phyloP scores from a whole-genome alignment of 2,888 invertebrate species.

The Andrena minutula region DNA sequence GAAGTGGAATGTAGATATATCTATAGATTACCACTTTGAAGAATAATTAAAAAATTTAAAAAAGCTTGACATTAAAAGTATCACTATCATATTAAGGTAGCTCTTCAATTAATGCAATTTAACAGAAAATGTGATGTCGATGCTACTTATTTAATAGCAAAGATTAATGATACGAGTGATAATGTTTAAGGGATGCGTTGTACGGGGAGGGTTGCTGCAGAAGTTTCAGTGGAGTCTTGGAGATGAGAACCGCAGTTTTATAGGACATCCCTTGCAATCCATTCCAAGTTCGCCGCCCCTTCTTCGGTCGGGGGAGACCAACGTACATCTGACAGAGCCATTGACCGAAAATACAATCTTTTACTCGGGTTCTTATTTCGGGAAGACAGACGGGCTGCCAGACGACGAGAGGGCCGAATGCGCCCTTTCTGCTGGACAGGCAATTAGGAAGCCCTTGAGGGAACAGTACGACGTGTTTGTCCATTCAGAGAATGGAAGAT shows the following conservation, averaged over 20 bases:
- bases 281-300: conserved; percentile 68
- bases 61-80: no score
- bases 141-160: neutral
- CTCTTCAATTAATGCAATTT: no score
- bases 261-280: conserved; percentile 71
- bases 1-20: no score
- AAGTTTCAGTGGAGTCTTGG: neutral
- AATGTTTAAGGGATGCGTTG: neutral
- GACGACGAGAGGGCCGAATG: conserved; percentile 52
- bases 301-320: conserved; percentile 49
- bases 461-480: conserved; percentile 49
- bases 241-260: conserved; percentile 64
- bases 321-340: conserved; percentile 77
- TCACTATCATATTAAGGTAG: no score
- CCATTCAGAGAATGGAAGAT: conserved; percentile 47
- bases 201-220: neutral
- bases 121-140: no score
- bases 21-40: no score
- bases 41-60: no score
- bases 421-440: conserved; percentile 64
- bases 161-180: neutral
- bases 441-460: conserved; percentile 65
- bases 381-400: conserved; percentile 66
- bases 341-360: conserved; percentile 78
- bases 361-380: conserved; percentile 68